These are phyloP conservation scores for Neopelma chrysocephalum DNA, from an alignment of 2,797 vertebrate species.

Conservation along the genomic window DNA sequence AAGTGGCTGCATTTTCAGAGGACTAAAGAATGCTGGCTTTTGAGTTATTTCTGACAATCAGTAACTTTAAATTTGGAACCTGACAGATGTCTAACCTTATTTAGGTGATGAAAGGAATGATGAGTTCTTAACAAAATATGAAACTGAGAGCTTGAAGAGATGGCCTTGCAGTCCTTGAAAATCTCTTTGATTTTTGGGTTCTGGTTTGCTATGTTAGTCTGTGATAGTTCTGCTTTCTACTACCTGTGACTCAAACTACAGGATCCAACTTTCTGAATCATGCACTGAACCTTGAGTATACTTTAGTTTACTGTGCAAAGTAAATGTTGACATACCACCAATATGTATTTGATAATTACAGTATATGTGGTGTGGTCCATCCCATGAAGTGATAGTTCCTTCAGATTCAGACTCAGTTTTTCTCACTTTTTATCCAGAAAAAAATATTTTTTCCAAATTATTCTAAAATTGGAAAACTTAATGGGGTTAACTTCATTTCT, in stretches of 20 bases:
- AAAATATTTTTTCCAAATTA: neutral
- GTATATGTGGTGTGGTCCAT: neutral
- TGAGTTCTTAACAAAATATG: neutral
- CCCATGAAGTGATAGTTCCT: neutral
- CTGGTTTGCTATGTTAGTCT: neutral
- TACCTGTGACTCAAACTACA: neutral
- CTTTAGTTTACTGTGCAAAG: neutral
- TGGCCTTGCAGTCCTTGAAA: neutral
- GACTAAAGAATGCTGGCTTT: neutral
- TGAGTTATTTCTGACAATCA: slow-evolving; percentile 13
- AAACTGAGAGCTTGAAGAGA: neutral
- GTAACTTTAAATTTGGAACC: neutral
- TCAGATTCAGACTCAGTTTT: neutral
- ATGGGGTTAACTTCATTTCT: neutral
- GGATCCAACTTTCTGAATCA: neutral
- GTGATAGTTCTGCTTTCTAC: neutral
- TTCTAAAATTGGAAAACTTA: neutral
- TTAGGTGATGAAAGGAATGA: neutral
- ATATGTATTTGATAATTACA: neutral
- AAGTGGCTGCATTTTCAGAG: neutral
- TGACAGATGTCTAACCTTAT: slow-evolving; percentile 3
- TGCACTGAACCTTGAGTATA: neutral
- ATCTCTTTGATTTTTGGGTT: neutral
- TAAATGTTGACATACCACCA: neutral
- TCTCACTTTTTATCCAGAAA: neutral